phyloP scores from a whole-genome alignment of 2,113 vertebrate species.

The Holacanthus passer region DNA sequence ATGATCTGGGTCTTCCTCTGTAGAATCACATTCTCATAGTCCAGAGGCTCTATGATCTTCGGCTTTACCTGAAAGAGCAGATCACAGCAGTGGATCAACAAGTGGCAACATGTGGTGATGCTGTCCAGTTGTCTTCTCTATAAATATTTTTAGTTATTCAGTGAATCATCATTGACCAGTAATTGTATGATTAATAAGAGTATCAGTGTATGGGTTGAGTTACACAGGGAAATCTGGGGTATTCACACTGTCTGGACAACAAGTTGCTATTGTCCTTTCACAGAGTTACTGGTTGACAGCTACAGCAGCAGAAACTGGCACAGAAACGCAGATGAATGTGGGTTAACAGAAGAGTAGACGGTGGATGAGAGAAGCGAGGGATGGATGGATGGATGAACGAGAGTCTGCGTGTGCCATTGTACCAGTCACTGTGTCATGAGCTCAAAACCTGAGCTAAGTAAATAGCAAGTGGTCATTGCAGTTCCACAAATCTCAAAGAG shows the following conservation, averaged over 20 bases:
- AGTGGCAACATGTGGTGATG: background rate
- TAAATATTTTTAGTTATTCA: background rate
- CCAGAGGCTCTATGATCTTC: conserved; percentile 96
- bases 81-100: conserved; percentile 21
- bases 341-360: conserved; percentile 39
- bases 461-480: conserved; percentile 17
- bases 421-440: conserved; percentile 79
- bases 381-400: conserved; percentile 19
- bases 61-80: conserved; percentile 90
- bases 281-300: conserved; percentile 16
- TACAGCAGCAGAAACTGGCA: conserved; percentile 41
- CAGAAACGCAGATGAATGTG: conserved; percentile 59
- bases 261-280: conserved; percentile 66
- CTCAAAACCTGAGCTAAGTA: conserved; percentile 37
- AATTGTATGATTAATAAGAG: conserved; percentile 1
- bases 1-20: conserved; percentile 98
- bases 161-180: background rate
- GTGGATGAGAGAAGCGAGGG: conserved; percentile 6
- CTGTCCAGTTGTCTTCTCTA: background rate
- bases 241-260: conserved; percentile 49
- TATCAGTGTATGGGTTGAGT: conserved; percentile 7
- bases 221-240: conserved; percentile 18
- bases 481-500: background rate
- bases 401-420: conserved; percentile 67
- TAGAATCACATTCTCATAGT: conserved; percentile 95